Evolutionary conservation across 2,888 invertebrate species (phyloP).

Genomic region (Parnassius glacialis): DNA sequence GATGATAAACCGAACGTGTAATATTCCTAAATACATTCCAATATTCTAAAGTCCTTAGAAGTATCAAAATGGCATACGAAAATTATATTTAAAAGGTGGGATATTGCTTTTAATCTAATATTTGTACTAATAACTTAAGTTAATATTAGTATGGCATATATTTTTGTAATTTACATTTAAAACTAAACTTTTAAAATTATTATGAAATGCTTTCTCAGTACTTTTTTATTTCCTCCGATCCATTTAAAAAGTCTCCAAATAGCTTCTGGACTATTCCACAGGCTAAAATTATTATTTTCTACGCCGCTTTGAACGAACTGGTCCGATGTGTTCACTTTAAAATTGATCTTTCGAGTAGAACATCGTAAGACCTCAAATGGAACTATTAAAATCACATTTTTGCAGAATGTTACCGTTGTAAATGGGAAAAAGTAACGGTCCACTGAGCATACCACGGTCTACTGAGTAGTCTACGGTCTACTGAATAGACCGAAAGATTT

Average conservation of each 20-base stretch:
- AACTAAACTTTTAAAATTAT: conserved; percentile 20
- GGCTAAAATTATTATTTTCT: background rate
- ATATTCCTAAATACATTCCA: conserved; percentile 2
- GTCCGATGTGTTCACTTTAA: background rate
- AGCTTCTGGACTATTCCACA: conserved; percentile 12
- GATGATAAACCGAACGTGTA: too few species aligned
- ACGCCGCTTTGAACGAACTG: conserved; percentile 1
- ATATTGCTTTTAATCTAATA: conserved; percentile 36
- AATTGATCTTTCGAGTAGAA: conserved; percentile 28
- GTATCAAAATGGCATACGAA: conserved; percentile 33
- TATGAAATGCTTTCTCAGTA: conserved; percentile 23
- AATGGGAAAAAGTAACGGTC: too few species aligned
- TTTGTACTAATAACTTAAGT: conserved; percentile 53
- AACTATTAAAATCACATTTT: conserved; percentile 1
- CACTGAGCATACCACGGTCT: conserved; percentile 24
- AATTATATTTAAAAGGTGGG: conserved; percentile 43
- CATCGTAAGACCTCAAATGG: conserved; percentile 7
- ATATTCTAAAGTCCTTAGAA: conserved; percentile 12
- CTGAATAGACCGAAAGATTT: conserved; percentile 13
- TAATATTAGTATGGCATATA: conserved; percentile 55
- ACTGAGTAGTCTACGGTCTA: conserved; percentile 14
- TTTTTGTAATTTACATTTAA: conserved; percentile 40
- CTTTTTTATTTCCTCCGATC: conserved; percentile 17
- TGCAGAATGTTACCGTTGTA: background rate
- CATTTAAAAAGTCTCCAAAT: conserved; percentile 7